Evolutionary conservation across 2,797 vertebrate species (phyloP).

Genomic region (Halcyon badia): DNA sequence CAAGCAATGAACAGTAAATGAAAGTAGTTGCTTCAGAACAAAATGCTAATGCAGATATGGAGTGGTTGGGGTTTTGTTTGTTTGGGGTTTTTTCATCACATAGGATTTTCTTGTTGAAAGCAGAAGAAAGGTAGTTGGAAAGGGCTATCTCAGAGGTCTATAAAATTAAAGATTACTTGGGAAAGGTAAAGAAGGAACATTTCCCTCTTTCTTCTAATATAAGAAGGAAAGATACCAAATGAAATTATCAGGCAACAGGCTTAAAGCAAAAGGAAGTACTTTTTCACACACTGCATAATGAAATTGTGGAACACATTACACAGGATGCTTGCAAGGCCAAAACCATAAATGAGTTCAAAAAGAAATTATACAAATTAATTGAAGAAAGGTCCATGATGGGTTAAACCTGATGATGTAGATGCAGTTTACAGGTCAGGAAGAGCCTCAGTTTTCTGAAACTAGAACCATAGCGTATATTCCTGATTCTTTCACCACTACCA

Average conservation of each 20-base stretch:
- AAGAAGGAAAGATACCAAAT: constrained; percentile 32
- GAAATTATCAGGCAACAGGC: constrained; percentile 50
- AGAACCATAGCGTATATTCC: not conserved
- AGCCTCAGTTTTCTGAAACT: constrained; percentile 1
- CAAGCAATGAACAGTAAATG: not conserved
- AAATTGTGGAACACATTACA: constrained; percentile 61
- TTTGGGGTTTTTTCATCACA: not conserved
- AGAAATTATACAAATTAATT: constrained; percentile 48
- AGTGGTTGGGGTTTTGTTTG: not conserved
- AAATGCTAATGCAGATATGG: not conserved
- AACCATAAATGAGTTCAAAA: constrained; percentile 50
- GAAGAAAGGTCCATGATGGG: not conserved
- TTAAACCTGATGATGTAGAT: constrained; percentile 21
- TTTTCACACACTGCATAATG: constrained; percentile 68
- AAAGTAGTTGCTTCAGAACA: not conserved
- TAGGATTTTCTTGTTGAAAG: not conserved
- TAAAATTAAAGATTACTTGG: not conserved
- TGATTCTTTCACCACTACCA: not conserved
- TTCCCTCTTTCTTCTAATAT: constrained; percentile 16
- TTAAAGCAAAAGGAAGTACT: constrained; percentile 63
- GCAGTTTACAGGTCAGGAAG: not conserved
- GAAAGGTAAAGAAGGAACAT: constrained; percentile 12
- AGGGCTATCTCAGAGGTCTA: not conserved
- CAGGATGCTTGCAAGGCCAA: constrained; percentile 48
- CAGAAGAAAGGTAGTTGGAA: not conserved